phyloP scores from a whole-genome alignment of 2,888 invertebrate species.

The Cosmia pyralina region DNA sequence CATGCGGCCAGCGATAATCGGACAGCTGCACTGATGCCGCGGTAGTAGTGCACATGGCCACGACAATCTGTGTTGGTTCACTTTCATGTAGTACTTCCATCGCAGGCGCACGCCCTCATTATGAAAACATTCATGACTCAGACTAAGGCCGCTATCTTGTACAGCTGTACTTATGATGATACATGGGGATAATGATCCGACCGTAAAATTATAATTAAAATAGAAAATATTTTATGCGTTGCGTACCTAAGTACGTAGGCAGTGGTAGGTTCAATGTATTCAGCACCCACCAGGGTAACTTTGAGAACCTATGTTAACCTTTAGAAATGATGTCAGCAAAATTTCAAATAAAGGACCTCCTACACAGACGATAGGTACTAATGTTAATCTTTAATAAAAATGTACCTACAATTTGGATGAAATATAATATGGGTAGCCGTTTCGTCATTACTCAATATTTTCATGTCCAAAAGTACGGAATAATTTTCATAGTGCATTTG shows the following conservation, averaged over 20 bases:
- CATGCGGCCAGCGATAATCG: slow-evolving; percentile 73
- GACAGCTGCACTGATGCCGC: slow-evolving; percentile 70
- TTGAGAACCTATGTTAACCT: slow-evolving; percentile 48
- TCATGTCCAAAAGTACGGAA: not conserved
- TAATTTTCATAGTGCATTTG: slow-evolving; percentile 5
- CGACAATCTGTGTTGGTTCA: slow-evolving; percentile 70
- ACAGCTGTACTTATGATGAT: slow-evolving; percentile 54
- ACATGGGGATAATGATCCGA: slow-evolving; percentile 52
- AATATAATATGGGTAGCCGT: not conserved
- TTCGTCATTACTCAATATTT: not conserved
- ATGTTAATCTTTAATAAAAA: slow-evolving; percentile 16
- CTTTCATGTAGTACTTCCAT: slow-evolving; percentile 61
- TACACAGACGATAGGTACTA: slow-evolving; percentile 25
- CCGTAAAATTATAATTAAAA: slow-evolving; percentile 38
- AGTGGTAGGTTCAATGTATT: slow-evolving; percentile 31
- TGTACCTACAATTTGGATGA: slow-evolving; percentile 7
- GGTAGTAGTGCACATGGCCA: slow-evolving; percentile 79
- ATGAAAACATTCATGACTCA: slow-evolving; percentile 70
- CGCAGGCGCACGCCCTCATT: slow-evolving; percentile 68
- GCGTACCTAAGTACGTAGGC: not conserved
- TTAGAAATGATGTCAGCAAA: slow-evolving; percentile 29
- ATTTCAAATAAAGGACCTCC: slow-evolving; percentile 31
- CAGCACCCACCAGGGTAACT: slow-evolving; percentile 27
- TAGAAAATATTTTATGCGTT: slow-evolving; percentile 29
- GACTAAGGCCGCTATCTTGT: slow-evolving; percentile 64